Conservation (phyloP, 1,140 invertebrate genomes). For the Patella vulgata region DNA sequence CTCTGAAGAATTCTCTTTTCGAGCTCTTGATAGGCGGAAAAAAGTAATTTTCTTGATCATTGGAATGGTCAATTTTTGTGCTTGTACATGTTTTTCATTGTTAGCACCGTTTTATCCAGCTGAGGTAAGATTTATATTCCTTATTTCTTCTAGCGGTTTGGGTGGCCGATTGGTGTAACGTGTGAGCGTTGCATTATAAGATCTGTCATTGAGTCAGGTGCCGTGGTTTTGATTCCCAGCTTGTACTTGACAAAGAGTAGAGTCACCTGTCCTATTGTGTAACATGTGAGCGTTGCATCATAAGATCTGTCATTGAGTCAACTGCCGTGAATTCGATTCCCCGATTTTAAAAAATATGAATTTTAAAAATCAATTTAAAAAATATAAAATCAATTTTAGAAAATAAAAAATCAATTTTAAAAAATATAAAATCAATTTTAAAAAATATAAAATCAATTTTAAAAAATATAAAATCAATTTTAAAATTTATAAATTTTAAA, state of each 20-base stretch:
- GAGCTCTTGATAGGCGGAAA: slow-evolving; percentile 13
- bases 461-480: not conserved
- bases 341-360: not conserved
- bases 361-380: not conserved
- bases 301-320: too few relatives aligned
- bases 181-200: too few relatives aligned
- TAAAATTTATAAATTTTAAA: slow-evolving; percentile 2
- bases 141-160: not conserved
- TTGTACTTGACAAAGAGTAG: too few relatives aligned
- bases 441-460: not conserved
- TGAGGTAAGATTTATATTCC: slow-evolving; percentile 60
- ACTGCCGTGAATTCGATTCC: not conserved
- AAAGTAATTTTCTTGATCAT: slow-evolving; percentile 67
- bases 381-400: not conserved
- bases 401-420: slow-evolving; percentile 2
- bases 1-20: slow-evolving; percentile 23
- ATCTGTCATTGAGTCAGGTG: too few relatives aligned
- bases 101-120: slow-evolving; percentile 88
- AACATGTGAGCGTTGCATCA: slow-evolving; percentile 1
- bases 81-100: slow-evolving; percentile 86
- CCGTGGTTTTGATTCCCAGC: too few relatives aligned
- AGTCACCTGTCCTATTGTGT: not conserved
- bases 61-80: slow-evolving; percentile 87
- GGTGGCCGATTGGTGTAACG: too few relatives aligned
- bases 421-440: slow-evolving; percentile 1